These are phyloP conservation scores for Pachydiplax longipennis DNA, from an alignment of 2,888 invertebrate genomes.

Conservation along the genomic window DNA sequence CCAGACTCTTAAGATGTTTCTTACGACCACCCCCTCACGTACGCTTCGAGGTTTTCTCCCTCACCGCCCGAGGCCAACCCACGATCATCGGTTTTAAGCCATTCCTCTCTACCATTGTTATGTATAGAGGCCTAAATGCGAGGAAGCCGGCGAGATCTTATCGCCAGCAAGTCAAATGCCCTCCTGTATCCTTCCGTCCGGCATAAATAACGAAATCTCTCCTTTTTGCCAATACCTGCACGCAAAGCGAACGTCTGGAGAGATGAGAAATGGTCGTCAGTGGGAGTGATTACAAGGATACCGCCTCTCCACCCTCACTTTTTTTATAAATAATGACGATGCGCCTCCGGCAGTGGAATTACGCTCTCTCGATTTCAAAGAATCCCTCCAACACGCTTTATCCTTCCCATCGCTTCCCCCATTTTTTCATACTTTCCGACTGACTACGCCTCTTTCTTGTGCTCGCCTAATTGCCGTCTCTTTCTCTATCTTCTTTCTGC, in stretches of 20 bases:
- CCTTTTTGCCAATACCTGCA: not conserved
- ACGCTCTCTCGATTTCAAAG: not conserved
- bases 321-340: not conserved
- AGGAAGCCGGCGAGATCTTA: not conserved
- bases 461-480: not conserved
- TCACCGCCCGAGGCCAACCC: too few relatives aligned
- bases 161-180: not conserved
- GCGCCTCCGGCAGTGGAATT: not conserved
- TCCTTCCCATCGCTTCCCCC: not conserved
- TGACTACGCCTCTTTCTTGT: not conserved
- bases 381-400: not conserved
- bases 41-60: too few relatives aligned
- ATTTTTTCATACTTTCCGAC: not conserved
- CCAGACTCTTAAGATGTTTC: too few relatives aligned
- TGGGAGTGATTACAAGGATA: not conserved
- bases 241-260: not conserved
- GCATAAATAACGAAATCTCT: not conserved
- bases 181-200: not conserved
- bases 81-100: too few relatives aligned
- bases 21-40: too few relatives aligned
- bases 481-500: not conserved
- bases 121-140: not conserved
- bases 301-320: not conserved
- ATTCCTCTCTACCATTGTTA: too few relatives aligned
- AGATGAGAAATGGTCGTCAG: not conserved